Evolutionary conservation across 2,113 vertebrate species (phyloP).

Genomic region (Camarhynchus parvulus): DNA sequence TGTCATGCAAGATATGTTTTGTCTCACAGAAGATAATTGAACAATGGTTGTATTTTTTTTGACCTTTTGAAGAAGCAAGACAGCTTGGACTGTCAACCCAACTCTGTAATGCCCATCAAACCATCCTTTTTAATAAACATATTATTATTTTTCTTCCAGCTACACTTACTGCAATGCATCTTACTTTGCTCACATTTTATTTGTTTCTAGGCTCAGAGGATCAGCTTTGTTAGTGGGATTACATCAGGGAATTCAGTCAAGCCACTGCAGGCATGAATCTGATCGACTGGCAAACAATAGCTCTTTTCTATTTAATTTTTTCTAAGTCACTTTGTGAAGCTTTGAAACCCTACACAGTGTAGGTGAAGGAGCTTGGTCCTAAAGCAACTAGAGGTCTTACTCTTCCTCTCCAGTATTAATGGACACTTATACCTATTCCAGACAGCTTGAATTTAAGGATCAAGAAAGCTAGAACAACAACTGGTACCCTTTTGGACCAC

Average conservation of each 20-base stretch:
- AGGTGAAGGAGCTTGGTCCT: background rate
- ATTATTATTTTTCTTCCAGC: conserved; percentile 21
- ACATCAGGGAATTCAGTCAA: conserved; percentile 42
- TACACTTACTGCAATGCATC: background rate
- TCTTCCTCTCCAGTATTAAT: background rate
- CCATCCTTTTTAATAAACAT: background rate
- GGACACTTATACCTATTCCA: background rate
- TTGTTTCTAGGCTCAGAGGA: background rate
- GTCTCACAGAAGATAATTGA: background rate
- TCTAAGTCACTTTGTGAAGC: background rate
- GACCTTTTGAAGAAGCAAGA: background rate
- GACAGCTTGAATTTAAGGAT: background rate
- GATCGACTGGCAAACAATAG: background rate
- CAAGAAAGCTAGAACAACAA: background rate
- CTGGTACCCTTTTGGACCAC: background rate
- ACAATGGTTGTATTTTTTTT: background rate
- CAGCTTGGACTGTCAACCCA: background rate
- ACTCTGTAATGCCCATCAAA: background rate
- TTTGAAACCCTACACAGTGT: background rate
- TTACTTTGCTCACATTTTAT: conserved; percentile 11
- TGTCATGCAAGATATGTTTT: conserved; percentile 14
- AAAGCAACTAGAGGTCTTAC: background rate
- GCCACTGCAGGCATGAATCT: background rate
- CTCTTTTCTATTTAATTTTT: background rate
- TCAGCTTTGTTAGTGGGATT: conserved; percentile 42